These are phyloP conservation scores for Meiosimyza platycephala DNA, from an alignment of 2,888 invertebrate species.

Conservation along the genomic window DNA sequence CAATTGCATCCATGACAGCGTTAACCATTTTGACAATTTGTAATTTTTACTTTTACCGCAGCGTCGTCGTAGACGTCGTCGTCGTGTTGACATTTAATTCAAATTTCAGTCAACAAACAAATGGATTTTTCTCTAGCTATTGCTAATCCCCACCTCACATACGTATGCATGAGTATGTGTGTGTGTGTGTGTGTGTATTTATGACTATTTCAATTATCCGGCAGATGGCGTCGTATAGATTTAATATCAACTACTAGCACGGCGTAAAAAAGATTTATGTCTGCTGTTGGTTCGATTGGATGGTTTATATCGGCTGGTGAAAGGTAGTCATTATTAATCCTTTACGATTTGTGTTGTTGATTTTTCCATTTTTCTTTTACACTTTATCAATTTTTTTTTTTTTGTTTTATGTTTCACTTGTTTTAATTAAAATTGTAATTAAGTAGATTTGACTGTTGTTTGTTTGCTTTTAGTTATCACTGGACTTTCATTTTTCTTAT, in stretches of 20 bases:
- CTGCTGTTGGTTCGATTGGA: conserved; percentile 2
- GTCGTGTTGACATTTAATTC: conserved; percentile 40
- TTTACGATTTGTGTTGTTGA: conserved; percentile 2
- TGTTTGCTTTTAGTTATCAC: conserved; percentile 31
- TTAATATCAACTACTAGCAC: not conserved
- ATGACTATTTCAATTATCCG: conserved; percentile 5
- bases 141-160: not conserved
- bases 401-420: conserved; percentile 20
- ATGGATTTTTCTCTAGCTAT: not conserved
- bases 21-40: conserved; percentile 62
- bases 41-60: conserved; percentile 30
- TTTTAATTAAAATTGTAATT: conserved; percentile 35
- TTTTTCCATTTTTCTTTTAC: conserved; percentile 17
- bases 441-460: conserved; percentile 36
- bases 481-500: conserved; percentile 31
- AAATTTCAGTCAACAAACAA: conserved; percentile 20
- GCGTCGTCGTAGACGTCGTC: conserved; percentile 15
- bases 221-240: conserved; percentile 21
- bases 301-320: conserved; percentile 4
- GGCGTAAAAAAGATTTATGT: not conserved
- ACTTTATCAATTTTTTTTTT: conserved; percentile 21
- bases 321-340: conserved; percentile 22
- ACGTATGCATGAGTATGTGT: not conserved
- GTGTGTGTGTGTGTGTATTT: conserved; percentile 5
- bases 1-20: conserved; percentile 68